Percentiles rank a stretch among this genome's conserved stretches.
phyloP scores from a whole-genome alignment of 1,140 invertebrate species.

The Mamestra configurata region DNA sequence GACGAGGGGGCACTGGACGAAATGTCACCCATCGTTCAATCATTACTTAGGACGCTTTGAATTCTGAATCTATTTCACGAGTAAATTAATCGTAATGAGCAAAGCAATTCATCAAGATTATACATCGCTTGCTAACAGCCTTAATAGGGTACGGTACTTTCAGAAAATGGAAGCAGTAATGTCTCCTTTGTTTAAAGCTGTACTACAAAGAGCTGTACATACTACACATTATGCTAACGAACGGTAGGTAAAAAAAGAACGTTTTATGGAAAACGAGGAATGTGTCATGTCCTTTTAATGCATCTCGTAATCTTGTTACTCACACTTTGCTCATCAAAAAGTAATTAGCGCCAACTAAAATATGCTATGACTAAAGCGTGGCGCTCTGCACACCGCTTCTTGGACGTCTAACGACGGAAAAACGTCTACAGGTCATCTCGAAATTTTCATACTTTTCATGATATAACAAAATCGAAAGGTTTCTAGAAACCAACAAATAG shows the following conservation, averaged over 20 bases:
- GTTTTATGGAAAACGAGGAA: slow-evolving; percentile 52
- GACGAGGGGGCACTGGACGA: slow-evolving; percentile 2
- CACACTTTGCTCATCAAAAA: slow-evolving; percentile 65
- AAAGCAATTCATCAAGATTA: slow-evolving; percentile 45
- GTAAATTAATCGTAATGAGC: slow-evolving; percentile 33
- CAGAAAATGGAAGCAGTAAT: slow-evolving; percentile 34
- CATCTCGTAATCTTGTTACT: slow-evolving; percentile 61
- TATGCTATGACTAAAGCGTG: slow-evolving; percentile 58
- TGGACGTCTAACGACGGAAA: background rate
- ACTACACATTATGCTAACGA: slow-evolving; percentile 32
- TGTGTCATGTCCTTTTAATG: slow-evolving; percentile 60
- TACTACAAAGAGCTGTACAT: slow-evolving; percentile 10
- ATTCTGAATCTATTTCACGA: slow-evolving; percentile 16
- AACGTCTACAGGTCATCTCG: slow-evolving; percentile 26
- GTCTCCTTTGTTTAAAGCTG: slow-evolving; percentile 28
- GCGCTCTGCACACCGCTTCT: slow-evolving; percentile 8
- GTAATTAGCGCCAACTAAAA: slow-evolving; percentile 63
- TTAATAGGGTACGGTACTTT: slow-evolving; percentile 41
- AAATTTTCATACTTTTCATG: slow-evolving; percentile 12
- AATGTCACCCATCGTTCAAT: slow-evolving; percentile 13
- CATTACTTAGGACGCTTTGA: slow-evolving; percentile 3
- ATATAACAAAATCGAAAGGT: background rate
- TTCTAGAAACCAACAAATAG: background rate
- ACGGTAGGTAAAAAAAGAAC: slow-evolving; percentile 35
- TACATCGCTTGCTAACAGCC: slow-evolving; percentile 30